Conservation (phyloP, 2,888 invertebrate species). For the Gonocerus acuteangulatus region DNA sequence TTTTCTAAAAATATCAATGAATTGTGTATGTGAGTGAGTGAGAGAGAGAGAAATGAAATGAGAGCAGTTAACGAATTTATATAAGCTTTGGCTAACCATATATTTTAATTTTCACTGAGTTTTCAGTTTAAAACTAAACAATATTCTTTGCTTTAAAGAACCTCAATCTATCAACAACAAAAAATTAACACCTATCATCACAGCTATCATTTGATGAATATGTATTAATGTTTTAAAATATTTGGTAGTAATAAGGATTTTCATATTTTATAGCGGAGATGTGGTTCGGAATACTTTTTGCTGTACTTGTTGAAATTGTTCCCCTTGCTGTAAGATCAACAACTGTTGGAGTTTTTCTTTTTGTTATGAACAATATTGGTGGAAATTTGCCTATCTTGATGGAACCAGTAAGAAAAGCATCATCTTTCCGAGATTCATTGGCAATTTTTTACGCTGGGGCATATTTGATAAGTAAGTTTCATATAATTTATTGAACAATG, state of each 20-base stretch:
- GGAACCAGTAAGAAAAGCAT: constrained; percentile 71
- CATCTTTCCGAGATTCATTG: constrained; percentile 74
- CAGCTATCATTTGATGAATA: too few species aligned
- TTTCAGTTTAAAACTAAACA: too few species aligned
- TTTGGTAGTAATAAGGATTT: too few species aligned
- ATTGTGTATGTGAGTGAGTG: too few species aligned
- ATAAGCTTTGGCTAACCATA: too few species aligned
- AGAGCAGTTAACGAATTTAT: too few species aligned
- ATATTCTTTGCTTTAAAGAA: too few species aligned
- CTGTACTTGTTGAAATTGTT: constrained; percentile 81
- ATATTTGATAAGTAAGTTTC: constrained; percentile 71
- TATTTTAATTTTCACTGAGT: too few species aligned
- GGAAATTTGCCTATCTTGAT: constrained; percentile 82
- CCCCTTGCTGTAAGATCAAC: constrained; percentile 73
- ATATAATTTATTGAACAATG: background rate
- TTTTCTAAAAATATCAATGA: constrained; percentile 27
- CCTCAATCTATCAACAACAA: too few species aligned
- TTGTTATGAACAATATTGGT: constrained; percentile 88
- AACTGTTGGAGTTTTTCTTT: constrained; percentile 77
- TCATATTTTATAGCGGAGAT: constrained; percentile 76
- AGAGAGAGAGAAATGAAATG: too few species aligned
- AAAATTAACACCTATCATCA: too few species aligned
- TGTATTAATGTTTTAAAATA: too few species aligned
- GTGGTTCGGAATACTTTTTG: constrained; percentile 91
- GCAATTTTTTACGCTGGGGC: constrained; percentile 85